A percentile compares a stretch with the other conserved stretches of the same genome.
phyloP scores from a whole-genome alignment of 2,113 vertebrate species.

The Pseudopodoces humilis region DNA sequence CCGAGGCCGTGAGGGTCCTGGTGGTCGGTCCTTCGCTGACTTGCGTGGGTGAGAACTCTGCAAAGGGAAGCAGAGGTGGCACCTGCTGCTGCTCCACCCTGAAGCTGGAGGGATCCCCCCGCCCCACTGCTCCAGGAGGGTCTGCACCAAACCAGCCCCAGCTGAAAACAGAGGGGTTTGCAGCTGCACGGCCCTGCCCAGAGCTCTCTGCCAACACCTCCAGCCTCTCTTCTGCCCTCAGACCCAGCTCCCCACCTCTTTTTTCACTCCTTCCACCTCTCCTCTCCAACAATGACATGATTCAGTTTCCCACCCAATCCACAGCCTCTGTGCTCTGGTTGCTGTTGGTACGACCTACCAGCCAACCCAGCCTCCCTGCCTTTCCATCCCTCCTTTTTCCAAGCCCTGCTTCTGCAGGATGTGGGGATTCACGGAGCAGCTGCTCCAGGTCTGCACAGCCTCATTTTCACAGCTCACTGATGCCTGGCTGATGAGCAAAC shows the following conservation, averaged over 20 bases:
- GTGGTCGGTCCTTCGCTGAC: conserved; percentile 61
- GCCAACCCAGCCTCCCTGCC: not conserved
- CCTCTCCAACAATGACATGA: not conserved
- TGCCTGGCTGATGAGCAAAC: not conserved
- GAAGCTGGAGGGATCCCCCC: not conserved
- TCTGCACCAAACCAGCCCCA: not conserved
- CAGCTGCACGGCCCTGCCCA: not conserved
- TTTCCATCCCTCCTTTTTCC: not conserved
- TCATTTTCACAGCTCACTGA: fast-evolving
- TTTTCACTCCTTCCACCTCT: not conserved
- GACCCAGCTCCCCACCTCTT: not conserved
- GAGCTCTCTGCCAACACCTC: not conserved
- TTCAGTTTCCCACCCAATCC: not conserved
- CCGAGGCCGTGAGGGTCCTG: conserved; percentile 7
- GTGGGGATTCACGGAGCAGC: fast-evolving
- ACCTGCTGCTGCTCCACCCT: not conserved
- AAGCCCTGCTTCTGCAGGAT: not conserved
- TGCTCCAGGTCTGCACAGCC: not conserved
- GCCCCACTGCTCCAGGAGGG: not conserved
- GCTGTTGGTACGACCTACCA: not conserved
- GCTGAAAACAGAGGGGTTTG: not conserved
- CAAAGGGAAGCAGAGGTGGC: not conserved
- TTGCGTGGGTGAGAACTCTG: conserved; percentile 74
- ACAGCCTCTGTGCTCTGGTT: not conserved
- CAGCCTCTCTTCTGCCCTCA: not conserved